Evolutionary conservation across 2,113 vertebrate species (phyloP).

Genomic region (Heterochromis multidens): DNA sequence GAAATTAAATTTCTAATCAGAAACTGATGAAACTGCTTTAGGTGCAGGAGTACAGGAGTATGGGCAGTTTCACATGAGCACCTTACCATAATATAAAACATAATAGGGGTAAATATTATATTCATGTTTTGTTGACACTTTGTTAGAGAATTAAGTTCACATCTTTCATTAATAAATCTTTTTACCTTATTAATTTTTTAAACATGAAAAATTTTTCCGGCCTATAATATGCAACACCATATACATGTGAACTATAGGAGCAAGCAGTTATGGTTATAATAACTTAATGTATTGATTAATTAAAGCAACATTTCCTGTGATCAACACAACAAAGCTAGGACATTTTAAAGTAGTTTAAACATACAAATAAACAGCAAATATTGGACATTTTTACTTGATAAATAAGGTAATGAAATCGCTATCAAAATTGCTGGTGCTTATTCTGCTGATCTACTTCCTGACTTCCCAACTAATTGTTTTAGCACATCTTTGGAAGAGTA

Average conservation of each 20-base stretch:
- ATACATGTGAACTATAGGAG: not conserved
- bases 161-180: not conserved
- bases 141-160: not conserved
- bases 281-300: not conserved
- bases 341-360: not conserved
- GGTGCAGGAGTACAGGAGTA: not conserved
- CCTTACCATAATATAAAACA: not conserved
- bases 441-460: not conserved
- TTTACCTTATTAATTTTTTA: not conserved
- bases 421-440: not conserved
- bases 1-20: constrained; percentile 23
- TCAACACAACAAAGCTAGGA: not conserved
- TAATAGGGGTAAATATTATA: not conserved
- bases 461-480: not conserved
- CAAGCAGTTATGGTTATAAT: not conserved
- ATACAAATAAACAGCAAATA: not conserved
- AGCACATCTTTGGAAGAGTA: not conserved
- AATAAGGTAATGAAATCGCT: not conserved
- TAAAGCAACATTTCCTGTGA: not conserved
- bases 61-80: not conserved
- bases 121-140: not conserved
- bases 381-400: not conserved
- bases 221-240: not conserved
- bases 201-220: no score
- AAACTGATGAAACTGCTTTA: not conserved